Conservation (phyloP, 2,797 vertebrate species). For the Cuniculus paca region DNA sequence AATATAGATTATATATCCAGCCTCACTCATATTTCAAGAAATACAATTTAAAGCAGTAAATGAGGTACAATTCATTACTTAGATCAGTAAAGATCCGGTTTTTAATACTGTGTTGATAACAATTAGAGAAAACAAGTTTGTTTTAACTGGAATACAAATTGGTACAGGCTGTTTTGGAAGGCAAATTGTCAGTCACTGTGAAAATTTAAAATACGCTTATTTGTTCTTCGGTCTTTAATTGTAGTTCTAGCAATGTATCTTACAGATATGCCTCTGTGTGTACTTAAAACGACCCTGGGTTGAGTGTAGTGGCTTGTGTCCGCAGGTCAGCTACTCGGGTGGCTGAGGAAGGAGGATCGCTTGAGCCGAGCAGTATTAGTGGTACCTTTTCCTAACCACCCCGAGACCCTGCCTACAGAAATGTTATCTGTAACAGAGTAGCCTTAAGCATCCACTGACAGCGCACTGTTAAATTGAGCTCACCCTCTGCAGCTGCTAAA, state of each 20-base stretch:
- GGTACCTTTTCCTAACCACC: not conserved
- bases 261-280: not conserved
- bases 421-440: not conserved
- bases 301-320: not conserved
- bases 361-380: not conserved
- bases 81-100: not conserved
- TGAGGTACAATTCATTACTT: constrained; percentile 10
- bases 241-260: not conserved
- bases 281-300: not conserved
- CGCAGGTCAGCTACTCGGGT: not conserved
- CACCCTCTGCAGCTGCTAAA: not conserved
- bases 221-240: not conserved
- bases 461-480: not conserved
- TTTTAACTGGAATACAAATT: not conserved
- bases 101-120: constrained; percentile 9
- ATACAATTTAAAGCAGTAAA: not conserved
- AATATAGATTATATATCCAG: not conserved
- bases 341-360: not conserved
- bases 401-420: not conserved
- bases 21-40: constrained; percentile 23
- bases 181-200: not conserved
- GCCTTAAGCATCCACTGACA: no score
- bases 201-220: not conserved
- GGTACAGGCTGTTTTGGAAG: not conserved
- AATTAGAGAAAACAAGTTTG: not conserved